Percentiles rank a stretch among this genome's conserved stretches.
Evolutionary conservation across 2,797 vertebrate genomes (phyloP).

Genomic region (Nyctalus aviator): DNA sequence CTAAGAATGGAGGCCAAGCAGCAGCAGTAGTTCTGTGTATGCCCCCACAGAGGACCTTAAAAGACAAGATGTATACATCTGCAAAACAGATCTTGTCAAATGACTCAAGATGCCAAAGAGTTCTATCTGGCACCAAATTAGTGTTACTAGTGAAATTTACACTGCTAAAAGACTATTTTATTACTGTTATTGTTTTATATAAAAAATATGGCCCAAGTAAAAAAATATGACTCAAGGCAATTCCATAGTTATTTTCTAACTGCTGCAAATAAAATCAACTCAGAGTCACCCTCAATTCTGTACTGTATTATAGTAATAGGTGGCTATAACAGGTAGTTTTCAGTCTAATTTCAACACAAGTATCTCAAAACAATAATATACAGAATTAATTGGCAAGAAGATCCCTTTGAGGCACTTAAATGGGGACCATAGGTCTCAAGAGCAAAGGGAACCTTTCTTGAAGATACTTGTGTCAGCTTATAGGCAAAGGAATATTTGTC

Average conservation of each 20-base stretch:
- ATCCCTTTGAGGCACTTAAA: not conserved
- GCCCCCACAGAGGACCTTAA: not conserved
- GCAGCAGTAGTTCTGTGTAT: not conserved
- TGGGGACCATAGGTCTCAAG: not conserved
- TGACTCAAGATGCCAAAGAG: constrained; percentile 12
- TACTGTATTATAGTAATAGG: not conserved
- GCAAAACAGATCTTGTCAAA: not conserved
- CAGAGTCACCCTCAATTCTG: constrained; percentile 32
- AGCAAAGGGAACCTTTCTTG: constrained; percentile 31
- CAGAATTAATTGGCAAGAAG: constrained; percentile 44
- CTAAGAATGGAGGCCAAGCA: constrained; percentile 15
- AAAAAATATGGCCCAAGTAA: constrained; percentile 27
- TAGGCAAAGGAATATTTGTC: constrained; percentile 1
- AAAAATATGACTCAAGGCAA: constrained; percentile 35
- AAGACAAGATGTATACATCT: not conserved
- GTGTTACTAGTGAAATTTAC: constrained; percentile 41
- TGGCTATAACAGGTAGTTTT: constrained; percentile 32
- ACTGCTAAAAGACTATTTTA: constrained; percentile 39
- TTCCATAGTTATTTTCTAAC: constrained; percentile 54
- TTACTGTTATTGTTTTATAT: constrained; percentile 45
- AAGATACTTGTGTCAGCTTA: constrained; percentile 28
- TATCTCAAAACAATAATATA: constrained; percentile 32
- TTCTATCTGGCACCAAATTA: not conserved
- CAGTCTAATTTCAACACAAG: constrained; percentile 45
- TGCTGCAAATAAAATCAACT: constrained; percentile 59